Evolutionary conservation across 1,140 invertebrate genomes (phyloP).

Genomic region (Oncopeltus fasciatus): DNA sequence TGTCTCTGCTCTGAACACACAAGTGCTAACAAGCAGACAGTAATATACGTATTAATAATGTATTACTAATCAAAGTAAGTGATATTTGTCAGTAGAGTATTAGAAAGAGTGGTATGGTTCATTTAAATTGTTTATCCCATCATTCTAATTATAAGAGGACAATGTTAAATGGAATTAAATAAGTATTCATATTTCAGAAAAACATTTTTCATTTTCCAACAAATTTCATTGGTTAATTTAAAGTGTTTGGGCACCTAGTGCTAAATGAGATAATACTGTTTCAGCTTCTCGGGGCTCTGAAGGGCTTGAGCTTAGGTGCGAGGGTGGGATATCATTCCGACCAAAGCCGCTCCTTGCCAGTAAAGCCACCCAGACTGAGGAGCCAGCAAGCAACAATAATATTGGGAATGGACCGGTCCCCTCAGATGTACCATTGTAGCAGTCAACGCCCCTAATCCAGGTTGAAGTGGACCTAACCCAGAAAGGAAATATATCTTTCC

Average conservation of each 20-base stretch:
- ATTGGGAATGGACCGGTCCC: constrained; percentile 20
- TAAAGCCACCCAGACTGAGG: constrained; percentile 13
- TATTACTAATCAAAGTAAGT: no score
- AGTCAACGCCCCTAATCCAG: constrained; percentile 7
- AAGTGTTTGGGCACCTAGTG: neutral
- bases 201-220: no score
- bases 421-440: constrained; percentile 16
- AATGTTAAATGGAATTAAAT: no score
- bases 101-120: no score
- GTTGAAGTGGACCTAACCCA: neutral
- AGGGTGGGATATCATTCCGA: constrained; percentile 8
- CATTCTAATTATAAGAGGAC: no score
- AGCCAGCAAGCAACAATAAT: constrained; percentile 11
- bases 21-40: no score
- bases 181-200: no score
- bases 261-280: neutral
- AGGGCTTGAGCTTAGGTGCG: constrained; percentile 10
- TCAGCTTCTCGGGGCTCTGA: constrained; percentile 6
- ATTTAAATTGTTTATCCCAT: no score
- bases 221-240: neutral
- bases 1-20: no score
- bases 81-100: no score
- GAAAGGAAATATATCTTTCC: neutral
- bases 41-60: no score
- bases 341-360: constrained; percentile 14